Evolutionary conservation across 2,113 vertebrate species (phyloP).

Genomic region (Melanerpes formicivorus): DNA sequence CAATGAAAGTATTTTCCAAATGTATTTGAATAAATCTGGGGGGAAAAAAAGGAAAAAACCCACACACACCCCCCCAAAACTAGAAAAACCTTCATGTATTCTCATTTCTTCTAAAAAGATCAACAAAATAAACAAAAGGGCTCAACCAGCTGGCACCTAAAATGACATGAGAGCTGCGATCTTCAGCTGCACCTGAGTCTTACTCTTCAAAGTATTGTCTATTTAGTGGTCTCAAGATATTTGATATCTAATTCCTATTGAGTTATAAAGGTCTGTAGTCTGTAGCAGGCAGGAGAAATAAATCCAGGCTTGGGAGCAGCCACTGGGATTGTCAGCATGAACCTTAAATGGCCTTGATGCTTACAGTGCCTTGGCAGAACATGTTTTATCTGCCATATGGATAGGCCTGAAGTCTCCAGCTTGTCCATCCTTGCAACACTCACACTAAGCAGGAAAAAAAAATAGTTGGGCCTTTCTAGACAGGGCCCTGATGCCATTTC

Average conservation of each 20-base stretch:
- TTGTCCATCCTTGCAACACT: neutral
- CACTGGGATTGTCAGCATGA: neutral
- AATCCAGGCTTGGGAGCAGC: neutral
- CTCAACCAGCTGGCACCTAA: neutral
- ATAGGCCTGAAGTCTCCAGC: neutral
- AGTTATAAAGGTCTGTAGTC: neutral
- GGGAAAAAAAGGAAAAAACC: neutral
- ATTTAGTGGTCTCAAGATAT: neutral
- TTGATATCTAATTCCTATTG: neutral
- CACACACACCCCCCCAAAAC: too few species aligned
- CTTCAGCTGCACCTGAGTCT: neutral
- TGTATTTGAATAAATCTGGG: neutral
- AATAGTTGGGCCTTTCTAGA: neutral
- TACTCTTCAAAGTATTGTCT: neutral
- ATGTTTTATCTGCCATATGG: neutral
- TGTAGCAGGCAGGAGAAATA: neutral
- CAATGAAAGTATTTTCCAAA: neutral
- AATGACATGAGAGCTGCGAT: neutral
- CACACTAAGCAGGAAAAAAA: neutral
- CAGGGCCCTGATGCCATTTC: neutral
- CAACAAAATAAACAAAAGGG: neutral
- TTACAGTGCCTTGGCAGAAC: conserved; percentile 16
- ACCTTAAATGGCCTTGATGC: neutral
- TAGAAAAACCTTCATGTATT: neutral
- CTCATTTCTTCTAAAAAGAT: neutral